These are phyloP conservation scores for Podarcis raffonei DNA, from an alignment of 2,113 vertebrate species.

Conservation along the genomic window DNA sequence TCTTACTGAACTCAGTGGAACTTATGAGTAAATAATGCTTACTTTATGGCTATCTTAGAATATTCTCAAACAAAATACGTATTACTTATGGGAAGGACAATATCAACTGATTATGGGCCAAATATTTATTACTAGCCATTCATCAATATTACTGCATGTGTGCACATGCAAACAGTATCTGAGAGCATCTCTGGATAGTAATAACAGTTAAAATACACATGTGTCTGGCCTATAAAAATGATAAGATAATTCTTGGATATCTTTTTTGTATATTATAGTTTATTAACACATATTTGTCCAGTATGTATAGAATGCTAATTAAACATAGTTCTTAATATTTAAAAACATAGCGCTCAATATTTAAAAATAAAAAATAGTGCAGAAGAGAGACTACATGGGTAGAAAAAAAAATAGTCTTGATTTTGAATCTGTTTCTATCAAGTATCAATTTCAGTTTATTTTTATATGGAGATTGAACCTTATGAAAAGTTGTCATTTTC, in stretches of 20 bases:
- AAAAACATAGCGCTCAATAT: neutral
- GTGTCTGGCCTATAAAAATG: neutral
- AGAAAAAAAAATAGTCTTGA: neutral
- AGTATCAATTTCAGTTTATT: neutral
- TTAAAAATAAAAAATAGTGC: neutral
- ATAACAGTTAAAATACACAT: neutral
- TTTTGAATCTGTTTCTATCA: neutral
- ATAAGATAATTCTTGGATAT: neutral
- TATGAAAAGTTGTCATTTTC: neutral
- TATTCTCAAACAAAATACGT: rapidly evolving
- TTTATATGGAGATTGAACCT: neutral
- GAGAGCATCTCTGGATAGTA: neutral
- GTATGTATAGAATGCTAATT: neutral
- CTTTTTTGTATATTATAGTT: neutral
- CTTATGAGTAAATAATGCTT: neutral
- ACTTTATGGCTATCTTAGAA: neutral
- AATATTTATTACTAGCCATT: neutral
- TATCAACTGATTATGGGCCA: neutral
- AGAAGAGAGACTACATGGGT: neutral
- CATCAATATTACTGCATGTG: neutral
- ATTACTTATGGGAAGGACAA: neutral
- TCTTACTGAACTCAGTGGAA: neutral
- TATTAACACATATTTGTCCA: neutral
- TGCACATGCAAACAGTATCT: neutral
- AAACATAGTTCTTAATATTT: neutral